Conservation (phyloP, 2,888 invertebrate species). For the Exocentrus adspersus region DNA sequence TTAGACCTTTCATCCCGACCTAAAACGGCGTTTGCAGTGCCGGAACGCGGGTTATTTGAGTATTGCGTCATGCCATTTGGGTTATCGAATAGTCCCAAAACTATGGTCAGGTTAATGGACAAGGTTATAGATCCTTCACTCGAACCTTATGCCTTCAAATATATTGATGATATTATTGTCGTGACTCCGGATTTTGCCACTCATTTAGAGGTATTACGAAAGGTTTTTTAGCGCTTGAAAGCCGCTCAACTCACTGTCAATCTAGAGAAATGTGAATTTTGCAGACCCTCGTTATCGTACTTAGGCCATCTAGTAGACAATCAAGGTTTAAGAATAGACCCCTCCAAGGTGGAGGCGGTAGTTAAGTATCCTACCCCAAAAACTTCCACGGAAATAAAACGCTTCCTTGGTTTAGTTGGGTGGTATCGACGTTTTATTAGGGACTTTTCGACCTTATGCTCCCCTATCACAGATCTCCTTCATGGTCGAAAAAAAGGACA, state of each 20-base stretch:
- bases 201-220: slow-evolving; percentile 24
- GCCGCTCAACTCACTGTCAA: slow-evolving; percentile 32
- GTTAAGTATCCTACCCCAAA: background rate
- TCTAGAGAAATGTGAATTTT: slow-evolving; percentile 33
- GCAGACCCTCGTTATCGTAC: slow-evolving; percentile 18
- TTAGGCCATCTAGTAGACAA: slow-evolving; percentile 9
- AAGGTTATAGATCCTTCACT: background rate
- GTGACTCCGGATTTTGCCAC: slow-evolving; percentile 27
- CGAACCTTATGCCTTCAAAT: slow-evolving; percentile 27
- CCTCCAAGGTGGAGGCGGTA: background rate
- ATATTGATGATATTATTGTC: slow-evolving; percentile 31
- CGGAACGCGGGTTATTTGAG: slow-evolving; percentile 27
- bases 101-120: background rate
- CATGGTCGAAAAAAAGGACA: slow-evolving; percentile 26
- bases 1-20: slow-evolving; percentile 17
- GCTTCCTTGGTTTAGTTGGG: background rate
- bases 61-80: slow-evolving; percentile 31
- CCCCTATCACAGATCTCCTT: slow-evolving; percentile 17
- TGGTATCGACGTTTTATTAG: slow-evolving; percentile 21
- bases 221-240: slow-evolving; percentile 28
- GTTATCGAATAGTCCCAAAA: slow-evolving; percentile 2
- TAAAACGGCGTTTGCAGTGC: slow-evolving; percentile 29
- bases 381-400: background rate
- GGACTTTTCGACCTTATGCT: slow-evolving; percentile 12
- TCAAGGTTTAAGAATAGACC: background rate